These are phyloP conservation scores for Petrocephalus microphthalmus DNA, from an alignment of 2,113 vertebrate species.

Conservation along the genomic window DNA sequence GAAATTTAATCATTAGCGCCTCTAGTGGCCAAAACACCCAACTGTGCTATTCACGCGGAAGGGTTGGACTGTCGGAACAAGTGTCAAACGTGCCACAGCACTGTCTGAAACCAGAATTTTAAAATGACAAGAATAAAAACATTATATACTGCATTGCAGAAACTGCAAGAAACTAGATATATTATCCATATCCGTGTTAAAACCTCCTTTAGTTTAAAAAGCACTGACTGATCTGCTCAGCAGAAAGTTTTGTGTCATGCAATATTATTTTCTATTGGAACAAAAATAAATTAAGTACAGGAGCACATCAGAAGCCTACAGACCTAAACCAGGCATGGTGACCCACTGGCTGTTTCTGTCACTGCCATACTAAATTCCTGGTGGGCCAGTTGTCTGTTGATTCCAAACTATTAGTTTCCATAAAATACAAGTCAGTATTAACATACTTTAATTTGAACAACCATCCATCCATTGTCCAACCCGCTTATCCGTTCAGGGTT, in stretches of 20 bases:
- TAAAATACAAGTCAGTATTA: background rate
- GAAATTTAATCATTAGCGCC: constrained; percentile 39
- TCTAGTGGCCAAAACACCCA: constrained; percentile 49
- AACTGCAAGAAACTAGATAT: background rate
- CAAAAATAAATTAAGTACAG: background rate
- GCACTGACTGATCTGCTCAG: background rate
- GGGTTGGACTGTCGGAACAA: background rate
- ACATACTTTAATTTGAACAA: background rate
- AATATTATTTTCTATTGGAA: background rate
- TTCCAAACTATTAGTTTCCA: background rate
- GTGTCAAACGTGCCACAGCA: background rate
- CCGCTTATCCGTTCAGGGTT: no score
- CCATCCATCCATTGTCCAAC: no score
- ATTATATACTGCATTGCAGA: background rate
- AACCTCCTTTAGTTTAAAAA: background rate
- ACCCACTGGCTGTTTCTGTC: background rate
- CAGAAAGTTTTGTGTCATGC: background rate
- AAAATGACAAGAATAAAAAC: constrained; percentile 14
- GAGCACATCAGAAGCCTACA: background rate
- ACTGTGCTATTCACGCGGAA: constrained; percentile 15
- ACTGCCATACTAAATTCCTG: background rate
- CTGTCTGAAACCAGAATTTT: background rate
- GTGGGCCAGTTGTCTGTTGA: background rate
- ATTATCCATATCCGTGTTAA: background rate
- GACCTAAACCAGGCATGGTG: background rate